Base-by-base conservation (phyloP, 2,113 vertebrate genomes). In the Crypturellus undulatus region DNA sequence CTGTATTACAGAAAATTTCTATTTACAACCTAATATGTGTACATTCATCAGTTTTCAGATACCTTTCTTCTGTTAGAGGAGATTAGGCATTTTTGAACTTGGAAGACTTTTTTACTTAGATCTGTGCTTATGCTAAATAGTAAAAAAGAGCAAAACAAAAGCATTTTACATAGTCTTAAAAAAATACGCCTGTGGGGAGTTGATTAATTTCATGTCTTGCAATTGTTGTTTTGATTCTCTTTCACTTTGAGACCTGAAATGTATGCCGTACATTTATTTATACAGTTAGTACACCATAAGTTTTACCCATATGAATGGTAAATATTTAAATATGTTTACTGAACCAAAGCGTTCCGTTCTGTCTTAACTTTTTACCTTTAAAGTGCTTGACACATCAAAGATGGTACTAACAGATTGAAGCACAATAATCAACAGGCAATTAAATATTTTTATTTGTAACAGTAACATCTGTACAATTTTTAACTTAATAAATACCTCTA, bases 321-420 rank as follows among this genome's bases (percentile, higher is more conserved):
- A 97, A 96, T 97, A 97, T 96, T 89, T 97, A 97, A 96, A 96
- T 93, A 93, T 97, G 92, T 98, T 98, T 98, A 97, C 51, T 97
- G 86, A 98, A 97, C 90, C 63, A 89, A 97, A 97, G 93, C 97
- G 97, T 91, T 96, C 56, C 73, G 91, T 97, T 97, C 93, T 98
- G 92, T 97, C 97, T 98, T 98, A 96, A 98, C 90, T 97, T 80
- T 96, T 96, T 93, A 80, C 89, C 97, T 97, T 97, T 97, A 95
- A 94, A 65, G 26, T 32, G 30, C 96, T 79, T 76, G 96, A 84
- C 94, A 98, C 96, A 97, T 97, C 96, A 98, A 98, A 98, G 97
- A 58, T 36, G 43, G 3, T 79, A 83, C 96, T 92, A 98, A 96
- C 95, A 97, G 88, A 96, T 94, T 94, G 97, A 97, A 97, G 86